Evolutionary conservation across 2,797 vertebrate species (phyloP), one percentile per base, ranked within the genome.

Genomic region (Bucorvus abyssinicus): DNA sequence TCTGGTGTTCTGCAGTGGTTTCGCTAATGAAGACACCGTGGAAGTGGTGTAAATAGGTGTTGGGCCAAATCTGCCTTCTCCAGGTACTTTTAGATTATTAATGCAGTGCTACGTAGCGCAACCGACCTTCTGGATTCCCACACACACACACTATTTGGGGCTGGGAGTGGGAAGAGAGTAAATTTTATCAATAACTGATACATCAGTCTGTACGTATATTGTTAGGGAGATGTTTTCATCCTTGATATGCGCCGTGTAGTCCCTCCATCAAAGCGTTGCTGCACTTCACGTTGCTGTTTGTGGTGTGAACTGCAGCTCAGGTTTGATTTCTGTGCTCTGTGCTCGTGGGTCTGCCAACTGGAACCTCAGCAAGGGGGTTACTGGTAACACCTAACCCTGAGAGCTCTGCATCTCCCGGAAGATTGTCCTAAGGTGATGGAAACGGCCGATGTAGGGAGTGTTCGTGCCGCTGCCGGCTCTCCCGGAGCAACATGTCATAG

Each of bases 1-100:
- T 79, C 81, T 81, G 89, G 53, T 84, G 84, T 87, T 94, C 49
- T 74, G 59, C 84, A 69, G 38, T 50, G n/a, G 47, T 90, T 94
- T 85, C 63, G 26, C 2, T 68, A 65, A 67, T 4, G n/a, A 83
- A 89, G 91, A 27, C 50, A 15, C 61, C 12, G 27, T 38, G 73
- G 47, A 69, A 90, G 53, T 74, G 84, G 34, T 64, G 59, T 69
- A 71, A 91, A 77, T 70, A 53, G 79, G 89, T 85, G 7, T 44
- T 89, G 83, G 89, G 68, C 87, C 90, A 83, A 76, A 92, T 73
- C 69, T 74, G 65, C 7, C 2, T 56, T 83, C 60, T 78, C 65
- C 78, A 65, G 63, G 86, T 89, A 53, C 82, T 95, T 84, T 77
- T 81, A 89, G 49, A 44, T 49, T 14, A 49, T 74, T 47, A 64